These are phyloP conservation scores for Ardeotis arabs DNA, from an alignment of 2,113 vertebrate genomes.

Conservation along the genomic window DNA sequence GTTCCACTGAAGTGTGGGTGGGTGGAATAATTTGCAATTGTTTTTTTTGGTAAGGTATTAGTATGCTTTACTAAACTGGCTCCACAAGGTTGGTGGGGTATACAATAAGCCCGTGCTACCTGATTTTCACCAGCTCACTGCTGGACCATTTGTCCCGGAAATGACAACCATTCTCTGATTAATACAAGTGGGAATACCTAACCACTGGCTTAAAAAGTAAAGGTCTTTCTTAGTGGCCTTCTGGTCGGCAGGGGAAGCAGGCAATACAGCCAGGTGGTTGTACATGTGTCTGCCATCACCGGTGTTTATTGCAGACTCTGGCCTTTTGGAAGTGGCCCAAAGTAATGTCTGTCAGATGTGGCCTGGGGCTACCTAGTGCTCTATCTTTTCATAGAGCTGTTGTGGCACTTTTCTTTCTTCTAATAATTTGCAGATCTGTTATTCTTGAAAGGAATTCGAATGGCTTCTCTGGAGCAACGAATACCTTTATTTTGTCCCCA, in stretches of 20 bases:
- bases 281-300: not conserved
- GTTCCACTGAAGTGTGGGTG: not conserved
- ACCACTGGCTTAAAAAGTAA: not conserved
- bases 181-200: not conserved
- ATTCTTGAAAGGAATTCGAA: not conserved
- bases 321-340: not conserved
- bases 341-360: not conserved
- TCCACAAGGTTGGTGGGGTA: not conserved
- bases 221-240: not conserved
- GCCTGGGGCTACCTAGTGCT: not conserved
- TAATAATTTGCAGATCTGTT: not conserved
- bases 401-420: not conserved
- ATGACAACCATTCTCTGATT: not conserved
- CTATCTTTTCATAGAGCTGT: not conserved
- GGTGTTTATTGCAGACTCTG: not conserved
- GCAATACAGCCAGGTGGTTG: not conserved
- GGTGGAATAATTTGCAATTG: not conserved
- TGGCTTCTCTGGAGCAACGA: not conserved
- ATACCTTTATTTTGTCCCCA: not conserved
- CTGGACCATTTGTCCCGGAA: not conserved
- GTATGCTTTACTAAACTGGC: not conserved
- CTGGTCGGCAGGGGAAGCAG: not conserved
- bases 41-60: not conserved
- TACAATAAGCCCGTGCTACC: not conserved
- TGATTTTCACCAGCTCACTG: not conserved